phyloP scores from a whole-genome alignment of 2,797 vertebrate genomes.

The Fistularia commersonii region DNA sequence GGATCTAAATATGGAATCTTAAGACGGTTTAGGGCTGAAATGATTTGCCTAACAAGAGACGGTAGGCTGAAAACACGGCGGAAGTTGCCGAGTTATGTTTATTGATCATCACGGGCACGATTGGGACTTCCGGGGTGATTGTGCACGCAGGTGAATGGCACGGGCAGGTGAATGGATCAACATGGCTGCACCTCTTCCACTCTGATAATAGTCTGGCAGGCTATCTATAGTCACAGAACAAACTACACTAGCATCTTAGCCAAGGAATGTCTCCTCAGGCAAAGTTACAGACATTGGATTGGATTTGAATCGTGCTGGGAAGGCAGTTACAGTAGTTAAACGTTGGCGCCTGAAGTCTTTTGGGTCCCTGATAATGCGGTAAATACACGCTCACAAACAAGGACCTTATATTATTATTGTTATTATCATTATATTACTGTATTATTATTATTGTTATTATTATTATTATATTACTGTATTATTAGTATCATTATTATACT shows the following conservation, averaged over 20 bases:
- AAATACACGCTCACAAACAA: slow-evolving; percentile 1
- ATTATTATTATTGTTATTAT: background rate
- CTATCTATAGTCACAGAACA: slow-evolving; percentile 72
- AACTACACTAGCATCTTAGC: slow-evolving; percentile 56
- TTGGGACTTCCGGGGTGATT: slow-evolving; percentile 7
- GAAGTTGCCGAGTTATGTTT: too few relatives aligned
- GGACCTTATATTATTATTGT: too few relatives aligned
- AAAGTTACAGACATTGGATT: slow-evolving; percentile 33
- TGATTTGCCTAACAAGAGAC: too few relatives aligned
- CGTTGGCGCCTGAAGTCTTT: slow-evolving; percentile 1
- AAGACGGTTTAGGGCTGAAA: too few relatives aligned
- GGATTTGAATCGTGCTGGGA: slow-evolving; percentile 22
- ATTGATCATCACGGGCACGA: background rate
- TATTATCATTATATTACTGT: background rate
- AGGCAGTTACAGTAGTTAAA: slow-evolving; percentile 8
- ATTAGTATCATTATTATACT: background rate
- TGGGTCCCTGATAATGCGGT: background rate
- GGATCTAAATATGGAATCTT: too few relatives aligned
- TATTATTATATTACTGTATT: background rate
- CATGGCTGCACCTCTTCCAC: slow-evolving; percentile 63
- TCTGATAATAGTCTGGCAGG: slow-evolving; percentile 64
- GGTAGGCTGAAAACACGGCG: too few relatives aligned
- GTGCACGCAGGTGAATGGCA: slow-evolving; percentile 58
- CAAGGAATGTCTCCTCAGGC: slow-evolving; percentile 44
- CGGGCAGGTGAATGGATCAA: slow-evolving; percentile 76